Base-by-base conservation (phyloP, 2,113 vertebrate species). In the Chascanopsetta lugubris region DNA sequence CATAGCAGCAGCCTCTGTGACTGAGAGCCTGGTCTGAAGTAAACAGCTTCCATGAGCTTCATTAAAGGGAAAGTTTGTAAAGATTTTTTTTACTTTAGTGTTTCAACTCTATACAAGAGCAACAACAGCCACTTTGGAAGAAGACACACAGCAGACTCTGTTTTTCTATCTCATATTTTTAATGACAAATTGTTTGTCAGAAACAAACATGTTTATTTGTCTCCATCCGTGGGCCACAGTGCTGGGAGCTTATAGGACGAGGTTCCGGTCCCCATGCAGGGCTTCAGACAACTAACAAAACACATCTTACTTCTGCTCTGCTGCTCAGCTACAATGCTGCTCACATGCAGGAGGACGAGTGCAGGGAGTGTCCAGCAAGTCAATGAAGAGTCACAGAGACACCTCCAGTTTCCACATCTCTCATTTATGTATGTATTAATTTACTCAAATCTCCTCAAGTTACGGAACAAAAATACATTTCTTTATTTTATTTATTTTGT, bases 251-350 rank as follows among this genome's bases (percentile, higher is more conserved):
- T 94, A 94, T 91, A n/a, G n/a, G n/a, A n/a, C n/a, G 86, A 61
- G 80, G 93, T 95, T 95, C 95, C 94, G 93, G 93, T 92, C 93
- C 91, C 90, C 89, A n/a, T n/a, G n/a, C n/a, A 85, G 91, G 93
- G 93, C 91, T 94, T 94, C 93, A 95, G 94, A 95, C 93, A 76
- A 89, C 93, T 93, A 94, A 96, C 95, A 96, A 95, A 95, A 96
- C 93, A 93, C 90, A 77, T 93, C 91, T 95, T 95, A 95, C 92
- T 95, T 96, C 94, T 94, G 94, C 94, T 94, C 94, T 93, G 91
- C 88, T 94, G 92, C 88, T 58, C 72, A 71, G 84, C 90, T 90
- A 93, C 92, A 94, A 95, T 95, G 92, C 93, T 93, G 93, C 94
- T 94, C 93, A 94, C 91, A 92, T n/a, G 84, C 90, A 91, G 90